A percentile compares a stretch with the other conserved stretches of the same genome.
Evolutionary conservation across 2,888 invertebrate species (phyloP).

Genomic region (Metallyticus violacea): DNA sequence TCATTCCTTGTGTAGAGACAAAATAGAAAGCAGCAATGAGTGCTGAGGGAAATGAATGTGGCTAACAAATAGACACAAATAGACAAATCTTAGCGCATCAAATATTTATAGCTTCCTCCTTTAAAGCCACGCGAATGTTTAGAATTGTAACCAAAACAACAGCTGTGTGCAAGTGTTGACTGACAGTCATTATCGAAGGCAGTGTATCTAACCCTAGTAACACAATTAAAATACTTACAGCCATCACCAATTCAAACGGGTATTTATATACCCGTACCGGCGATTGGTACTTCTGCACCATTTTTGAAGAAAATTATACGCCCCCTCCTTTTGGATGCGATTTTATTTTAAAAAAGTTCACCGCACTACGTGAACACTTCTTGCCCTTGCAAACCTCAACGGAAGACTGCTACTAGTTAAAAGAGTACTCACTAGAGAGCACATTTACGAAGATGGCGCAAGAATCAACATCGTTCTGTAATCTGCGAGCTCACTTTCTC

Average conservation of each 20-base stretch:
- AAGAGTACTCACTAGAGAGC: neutral
- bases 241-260: constrained; percentile 94
- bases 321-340: neutral
- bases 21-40: no score
- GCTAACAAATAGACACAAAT: no score
- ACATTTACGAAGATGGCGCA: neutral
- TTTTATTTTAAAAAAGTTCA: neutral
- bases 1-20: no score
- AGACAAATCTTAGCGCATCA: no score
- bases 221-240: constrained; percentile 71
- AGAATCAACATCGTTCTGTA: no score
- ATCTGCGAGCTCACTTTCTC: no score
- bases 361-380: neutral
- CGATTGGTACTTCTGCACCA: constrained; percentile 95
- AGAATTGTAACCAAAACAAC: neutral
- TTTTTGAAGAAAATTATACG: constrained; percentile 47
- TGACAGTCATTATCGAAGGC: neutral
- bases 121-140: no score
- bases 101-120: neutral
- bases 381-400: neutral
- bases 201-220: no score
- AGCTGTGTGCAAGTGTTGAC: neutral
- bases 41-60: no score
- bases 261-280: constrained; percentile 93
- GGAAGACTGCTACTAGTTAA: neutral